These are phyloP conservation scores for Augochlora pura DNA, from an alignment of 1,140 invertebrate species.

Conservation along the genomic window DNA sequence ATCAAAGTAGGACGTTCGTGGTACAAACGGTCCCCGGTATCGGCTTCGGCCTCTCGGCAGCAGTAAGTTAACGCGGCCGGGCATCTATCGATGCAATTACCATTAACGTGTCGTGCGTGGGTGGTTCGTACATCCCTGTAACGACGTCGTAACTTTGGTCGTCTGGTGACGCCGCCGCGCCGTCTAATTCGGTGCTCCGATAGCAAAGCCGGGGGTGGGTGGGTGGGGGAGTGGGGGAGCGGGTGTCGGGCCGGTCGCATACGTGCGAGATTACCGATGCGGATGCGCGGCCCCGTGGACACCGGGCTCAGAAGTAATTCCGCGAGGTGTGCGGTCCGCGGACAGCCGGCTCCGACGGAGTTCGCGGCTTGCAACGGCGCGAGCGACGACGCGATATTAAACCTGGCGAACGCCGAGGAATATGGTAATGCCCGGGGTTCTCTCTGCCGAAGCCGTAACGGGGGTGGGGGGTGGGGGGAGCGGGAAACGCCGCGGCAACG, in stretches of 20 bases:
- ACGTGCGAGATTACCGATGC: conserved; percentile 22
- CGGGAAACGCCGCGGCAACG: conserved; percentile 43
- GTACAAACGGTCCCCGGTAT: neutral
- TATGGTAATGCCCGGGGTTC: conserved; percentile 69
- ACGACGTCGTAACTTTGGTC: conserved; percentile 53
- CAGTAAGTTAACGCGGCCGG: conserved; percentile 34
- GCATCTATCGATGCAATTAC: conserved; percentile 53
- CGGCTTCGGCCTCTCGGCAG: neutral
- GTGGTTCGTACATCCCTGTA: conserved; percentile 7
- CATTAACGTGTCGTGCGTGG: conserved; percentile 46
- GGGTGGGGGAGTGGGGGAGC: neutral
- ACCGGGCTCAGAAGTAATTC: conserved; percentile 38
- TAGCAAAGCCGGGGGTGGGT: neutral
- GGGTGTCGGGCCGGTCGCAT: too few species aligned
- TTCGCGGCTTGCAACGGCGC: too few species aligned
- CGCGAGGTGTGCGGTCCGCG: conserved; percentile 17
- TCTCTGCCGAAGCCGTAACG: too few species aligned
- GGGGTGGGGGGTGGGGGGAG: too few species aligned
- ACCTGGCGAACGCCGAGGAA: conserved; percentile 57
- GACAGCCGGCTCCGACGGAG: too few species aligned
- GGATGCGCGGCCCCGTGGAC: too few species aligned
- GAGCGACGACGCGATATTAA: conserved; percentile 56
- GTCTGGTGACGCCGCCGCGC: conserved; percentile 19
- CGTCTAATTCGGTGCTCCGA: conserved; percentile 47
- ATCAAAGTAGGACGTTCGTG: conserved; percentile 1